These are phyloP conservation scores for Spizaetus ornatus DNA, from an alignment of 2,113 vertebrate genomes.

Conservation along the genomic window DNA sequence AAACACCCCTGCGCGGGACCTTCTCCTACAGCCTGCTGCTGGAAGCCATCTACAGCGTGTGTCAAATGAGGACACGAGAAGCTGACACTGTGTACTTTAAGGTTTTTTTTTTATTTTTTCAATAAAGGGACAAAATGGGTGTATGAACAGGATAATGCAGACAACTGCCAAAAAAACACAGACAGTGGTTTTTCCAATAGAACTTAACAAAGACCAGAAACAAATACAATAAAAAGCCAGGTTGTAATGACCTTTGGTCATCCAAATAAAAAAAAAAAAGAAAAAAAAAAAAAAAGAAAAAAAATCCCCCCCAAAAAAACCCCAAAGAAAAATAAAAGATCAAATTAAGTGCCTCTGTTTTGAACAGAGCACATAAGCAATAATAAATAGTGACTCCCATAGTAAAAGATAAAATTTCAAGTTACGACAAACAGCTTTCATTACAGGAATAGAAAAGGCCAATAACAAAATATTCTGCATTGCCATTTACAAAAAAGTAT, in stretches of 20 bases:
- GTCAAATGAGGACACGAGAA: slow-evolving; percentile 86
- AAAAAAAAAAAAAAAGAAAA: slow-evolving; percentile 34
- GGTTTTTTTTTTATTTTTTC: slow-evolving; percentile 95
- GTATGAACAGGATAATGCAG: slow-evolving; percentile 99
- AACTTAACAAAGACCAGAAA: slow-evolving; percentile 99
- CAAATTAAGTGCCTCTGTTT: slow-evolving; percentile 93
- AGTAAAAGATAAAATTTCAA: slow-evolving; percentile 99
- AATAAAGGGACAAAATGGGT: slow-evolving; percentile 99
- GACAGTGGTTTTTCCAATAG: slow-evolving; percentile 99
- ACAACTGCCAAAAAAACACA: slow-evolving; percentile 99
- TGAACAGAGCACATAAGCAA: slow-evolving; percentile 95
- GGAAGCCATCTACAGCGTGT: slow-evolving; percentile 70
- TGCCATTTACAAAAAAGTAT: slow-evolving; percentile 99
- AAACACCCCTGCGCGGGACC: slow-evolving; percentile 58
- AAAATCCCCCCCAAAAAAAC: slow-evolving; percentile 61
- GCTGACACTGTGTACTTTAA: slow-evolving; percentile 89
- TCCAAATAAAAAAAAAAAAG: slow-evolving; percentile 80
- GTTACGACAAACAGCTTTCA: slow-evolving; percentile 99
- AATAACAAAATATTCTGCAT: slow-evolving; percentile 99
- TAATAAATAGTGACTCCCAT: slow-evolving; percentile 99
- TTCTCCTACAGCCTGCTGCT: slow-evolving; percentile 74
- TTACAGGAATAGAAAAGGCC: slow-evolving; percentile 99
- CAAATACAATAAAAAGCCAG: slow-evolving; percentile 95
- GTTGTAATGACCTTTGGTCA: slow-evolving; percentile 98
- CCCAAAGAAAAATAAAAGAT: slow-evolving; percentile 76